These are phyloP conservation scores for Xiphophorus birchmanni DNA, from an alignment of 2,797 vertebrate species.

Conservation along the genomic window DNA sequence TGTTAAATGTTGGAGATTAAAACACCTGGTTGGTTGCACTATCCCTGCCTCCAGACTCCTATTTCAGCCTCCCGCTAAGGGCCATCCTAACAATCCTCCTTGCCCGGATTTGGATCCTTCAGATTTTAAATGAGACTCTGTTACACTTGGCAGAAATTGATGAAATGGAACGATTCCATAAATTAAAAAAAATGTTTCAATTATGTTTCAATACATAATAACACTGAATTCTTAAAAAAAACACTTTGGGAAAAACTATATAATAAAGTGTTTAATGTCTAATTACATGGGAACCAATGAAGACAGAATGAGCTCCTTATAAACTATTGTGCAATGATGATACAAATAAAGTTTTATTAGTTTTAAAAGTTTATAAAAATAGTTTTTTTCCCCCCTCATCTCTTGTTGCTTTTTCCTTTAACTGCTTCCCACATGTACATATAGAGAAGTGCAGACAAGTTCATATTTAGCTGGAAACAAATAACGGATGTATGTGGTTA, in stretches of 20 bases:
- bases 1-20: too few relatives aligned
- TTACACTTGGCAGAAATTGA: neutral
- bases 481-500: constrained; percentile 51
- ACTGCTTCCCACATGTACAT: constrained; percentile 1
- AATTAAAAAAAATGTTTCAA: neutral
- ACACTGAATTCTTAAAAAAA: neutral
- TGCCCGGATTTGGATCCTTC: neutral
- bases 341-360: neutral
- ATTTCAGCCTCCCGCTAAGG: too few relatives aligned
- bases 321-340: neutral
- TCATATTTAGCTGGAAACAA: constrained; percentile 36
- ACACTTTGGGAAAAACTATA: neutral
- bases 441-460: neutral
- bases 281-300: neutral
- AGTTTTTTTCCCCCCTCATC: constrained; percentile 11
- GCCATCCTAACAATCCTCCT: too few relatives aligned
- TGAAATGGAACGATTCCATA: neutral
- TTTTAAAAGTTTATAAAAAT: neutral
- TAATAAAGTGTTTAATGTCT: neutral
- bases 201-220: neutral
- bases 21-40: too few relatives aligned
- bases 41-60: too few relatives aligned
- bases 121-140: neutral
- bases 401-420: neutral
- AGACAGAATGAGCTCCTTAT: neutral